Conservation (phyloP, 2,797 vertebrate genomes). For the Synanceia verrucosa region DNA sequence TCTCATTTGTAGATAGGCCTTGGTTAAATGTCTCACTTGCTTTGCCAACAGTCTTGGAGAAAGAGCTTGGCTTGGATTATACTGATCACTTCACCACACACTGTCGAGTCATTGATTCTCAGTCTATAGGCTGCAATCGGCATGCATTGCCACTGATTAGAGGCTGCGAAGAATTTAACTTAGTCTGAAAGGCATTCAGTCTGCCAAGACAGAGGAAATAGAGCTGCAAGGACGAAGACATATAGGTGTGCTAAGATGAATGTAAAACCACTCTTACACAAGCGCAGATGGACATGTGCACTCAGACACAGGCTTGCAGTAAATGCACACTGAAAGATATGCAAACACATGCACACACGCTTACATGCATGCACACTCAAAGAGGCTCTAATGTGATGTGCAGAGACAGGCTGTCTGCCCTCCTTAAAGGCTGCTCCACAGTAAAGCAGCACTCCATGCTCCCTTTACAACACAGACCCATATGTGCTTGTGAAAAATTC, state of each 20-base stretch:
- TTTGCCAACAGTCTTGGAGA: conserved; percentile 65
- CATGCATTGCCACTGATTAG: conserved; percentile 72
- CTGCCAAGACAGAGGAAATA: conserved; percentile 24
- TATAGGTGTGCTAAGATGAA: conserved; percentile 7
- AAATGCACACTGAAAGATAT: conserved; percentile 41
- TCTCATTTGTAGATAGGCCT: conserved; percentile 45
- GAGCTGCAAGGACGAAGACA: conserved; percentile 35
- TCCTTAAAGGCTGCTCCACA: conserved; percentile 60
- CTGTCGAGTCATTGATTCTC: conserved; percentile 76
- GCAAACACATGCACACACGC: conserved; percentile 20
- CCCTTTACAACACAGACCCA: conserved; percentile 47
- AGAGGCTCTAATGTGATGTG: conserved; percentile 66
- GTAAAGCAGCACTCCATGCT: conserved; percentile 46
- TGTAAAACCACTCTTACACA: conserved; percentile 30
- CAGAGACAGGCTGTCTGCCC: conserved; percentile 72
- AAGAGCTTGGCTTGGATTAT: conserved; percentile 72
- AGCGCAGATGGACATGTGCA: conserved; percentile 48
- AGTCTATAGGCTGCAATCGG: conserved; percentile 65
- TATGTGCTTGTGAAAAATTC: conserved; percentile 70
- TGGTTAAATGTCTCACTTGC: conserved; percentile 58
- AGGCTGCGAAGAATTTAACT: conserved; percentile 58
- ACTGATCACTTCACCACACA: conserved; percentile 72
- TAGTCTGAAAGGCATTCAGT: conserved; percentile 53
- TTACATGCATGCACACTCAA: conserved; percentile 48
- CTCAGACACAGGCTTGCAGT: conserved; percentile 37